Evolutionary conservation across 2,113 vertebrate species (phyloP).

Genomic region (Tragelaphus buxtoni): DNA sequence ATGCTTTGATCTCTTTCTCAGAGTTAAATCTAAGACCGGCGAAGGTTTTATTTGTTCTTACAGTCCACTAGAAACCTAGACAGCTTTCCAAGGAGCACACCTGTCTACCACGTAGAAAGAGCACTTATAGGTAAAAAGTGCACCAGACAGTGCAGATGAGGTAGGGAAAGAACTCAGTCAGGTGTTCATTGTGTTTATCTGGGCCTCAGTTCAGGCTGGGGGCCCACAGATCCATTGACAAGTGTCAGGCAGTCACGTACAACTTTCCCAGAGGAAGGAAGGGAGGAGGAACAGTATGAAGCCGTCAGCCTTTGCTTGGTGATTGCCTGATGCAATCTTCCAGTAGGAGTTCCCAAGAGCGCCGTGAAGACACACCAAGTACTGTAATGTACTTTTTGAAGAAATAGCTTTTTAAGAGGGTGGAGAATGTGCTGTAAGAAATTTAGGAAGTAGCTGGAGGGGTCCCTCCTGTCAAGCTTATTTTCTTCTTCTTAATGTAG

Average conservation of each 20-base stretch:
- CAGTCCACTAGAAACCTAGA: background rate
- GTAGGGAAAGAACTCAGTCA: background rate
- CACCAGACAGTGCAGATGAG: background rate
- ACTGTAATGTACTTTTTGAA: background rate
- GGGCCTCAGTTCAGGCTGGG: background rate
- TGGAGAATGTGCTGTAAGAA: background rate
- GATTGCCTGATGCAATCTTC: background rate
- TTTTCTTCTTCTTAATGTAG: conserved; percentile 29
- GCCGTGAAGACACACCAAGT: background rate
- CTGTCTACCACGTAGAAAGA: background rate
- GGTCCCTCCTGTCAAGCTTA: background rate
- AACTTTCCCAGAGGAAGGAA: background rate
- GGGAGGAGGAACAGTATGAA: background rate
- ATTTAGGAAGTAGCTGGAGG: conserved; percentile 8
- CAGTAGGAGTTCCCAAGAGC: background rate
- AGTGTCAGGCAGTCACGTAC: background rate
- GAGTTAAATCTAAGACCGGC: background rate
- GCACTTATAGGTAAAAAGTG: background rate
- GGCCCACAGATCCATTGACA: background rate
- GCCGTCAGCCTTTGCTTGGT: background rate
- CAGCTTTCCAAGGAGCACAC: background rate
- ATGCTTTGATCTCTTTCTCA: background rate
- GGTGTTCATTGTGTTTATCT: background rate
- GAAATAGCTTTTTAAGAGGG: conserved; percentile 22
- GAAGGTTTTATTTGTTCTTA: background rate